A percentile compares a stretch with the other conserved stretches of the same genome.
Conservation (phyloP, 92 coral and sea anemone genomes). For the Epizoanthus ramosus region DNA sequence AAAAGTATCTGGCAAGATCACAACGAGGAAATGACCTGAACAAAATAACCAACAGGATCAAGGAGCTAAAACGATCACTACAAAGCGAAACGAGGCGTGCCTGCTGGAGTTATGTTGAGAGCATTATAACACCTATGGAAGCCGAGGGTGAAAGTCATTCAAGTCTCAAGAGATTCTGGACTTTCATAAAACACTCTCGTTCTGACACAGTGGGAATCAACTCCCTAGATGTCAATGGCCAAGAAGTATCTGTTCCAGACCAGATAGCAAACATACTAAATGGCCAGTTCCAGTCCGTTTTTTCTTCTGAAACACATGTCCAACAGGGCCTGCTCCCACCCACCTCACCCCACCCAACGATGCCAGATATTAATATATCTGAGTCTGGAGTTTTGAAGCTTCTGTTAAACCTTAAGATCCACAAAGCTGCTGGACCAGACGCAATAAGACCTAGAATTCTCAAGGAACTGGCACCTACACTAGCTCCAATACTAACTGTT, state of each 20-base stretch:
- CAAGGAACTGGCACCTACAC: constrained; percentile 35
- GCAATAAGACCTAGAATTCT: constrained; percentile 29
- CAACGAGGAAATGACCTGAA: neutral
- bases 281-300: constrained; percentile 50
- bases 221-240: constrained; percentile 33
- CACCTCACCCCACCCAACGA: constrained; percentile 36
- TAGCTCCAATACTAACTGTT: constrained; percentile 1
- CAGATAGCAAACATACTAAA: constrained; percentile 51
- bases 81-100: constrained; percentile 41
- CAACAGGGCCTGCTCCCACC: constrained; percentile 11
- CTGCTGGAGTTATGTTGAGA: constrained; percentile 53
- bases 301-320: constrained; percentile 24
- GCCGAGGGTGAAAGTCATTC: constrained; percentile 29
- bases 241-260: constrained; percentile 33
- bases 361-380: constrained; percentile 34
- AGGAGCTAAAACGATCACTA: constrained; percentile 19
- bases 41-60: constrained; percentile 16
- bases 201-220: constrained; percentile 31
- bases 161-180: constrained; percentile 56
- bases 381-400: constrained; percentile 25
- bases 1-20: neutral
- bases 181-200: constrained; percentile 46
- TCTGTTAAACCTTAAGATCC: constrained; percentile 25
- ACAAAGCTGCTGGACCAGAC: constrained; percentile 30
- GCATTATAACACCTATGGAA: constrained; percentile 55